These are phyloP conservation scores for Porites evermanni DNA, from an alignment of 92 coral and sea anemone genomes.

Conservation along the genomic window DNA sequence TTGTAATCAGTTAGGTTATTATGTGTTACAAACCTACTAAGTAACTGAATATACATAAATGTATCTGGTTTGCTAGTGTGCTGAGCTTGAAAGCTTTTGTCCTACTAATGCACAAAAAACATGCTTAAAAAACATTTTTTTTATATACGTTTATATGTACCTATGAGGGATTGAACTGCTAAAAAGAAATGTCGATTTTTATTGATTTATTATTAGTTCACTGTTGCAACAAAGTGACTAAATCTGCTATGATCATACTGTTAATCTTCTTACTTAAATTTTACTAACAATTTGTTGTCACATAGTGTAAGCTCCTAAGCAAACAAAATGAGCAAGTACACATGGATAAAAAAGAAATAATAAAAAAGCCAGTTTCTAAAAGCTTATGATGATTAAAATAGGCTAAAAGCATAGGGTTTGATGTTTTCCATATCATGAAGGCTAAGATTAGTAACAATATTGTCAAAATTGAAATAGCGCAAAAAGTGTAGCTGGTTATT, in stretches of 20 bases:
- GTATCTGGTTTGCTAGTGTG: constrained; percentile 24
- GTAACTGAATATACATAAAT: constrained; percentile 18
- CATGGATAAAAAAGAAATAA: constrained; percentile 24
- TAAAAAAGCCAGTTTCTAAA: constrained; percentile 24
- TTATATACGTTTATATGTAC: constrained; percentile 14
- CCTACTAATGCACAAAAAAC: constrained; percentile 23
- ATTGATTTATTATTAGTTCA: constrained; percentile 14
- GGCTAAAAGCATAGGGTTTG: constrained; percentile 23
- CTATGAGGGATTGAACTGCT: constrained; percentile 23
- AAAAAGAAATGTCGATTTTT: constrained; percentile 7
- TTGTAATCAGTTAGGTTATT: constrained; percentile 14
- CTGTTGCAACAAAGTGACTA: constrained; percentile 17
- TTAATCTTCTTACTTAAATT: constrained; percentile 34
- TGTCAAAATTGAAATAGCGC: constrained; percentile 25
- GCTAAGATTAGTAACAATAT: constrained; percentile 31
- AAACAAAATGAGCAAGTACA: constrained; percentile 19
- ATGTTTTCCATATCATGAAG: constrained; percentile 35
- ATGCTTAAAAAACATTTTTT: constrained; percentile 7
- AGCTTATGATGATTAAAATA: constrained; percentile 29
- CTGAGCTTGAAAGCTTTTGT: constrained; percentile 26
- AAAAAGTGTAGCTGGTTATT: constrained; percentile 38
- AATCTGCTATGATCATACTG: constrained; percentile 11
- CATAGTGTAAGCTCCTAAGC: not conserved
- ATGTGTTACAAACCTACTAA: constrained; percentile 10
- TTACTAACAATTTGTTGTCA: constrained; percentile 38